phyloP scores from a whole-genome alignment of 2,888 invertebrate species.

The Aphrophora alni region DNA sequence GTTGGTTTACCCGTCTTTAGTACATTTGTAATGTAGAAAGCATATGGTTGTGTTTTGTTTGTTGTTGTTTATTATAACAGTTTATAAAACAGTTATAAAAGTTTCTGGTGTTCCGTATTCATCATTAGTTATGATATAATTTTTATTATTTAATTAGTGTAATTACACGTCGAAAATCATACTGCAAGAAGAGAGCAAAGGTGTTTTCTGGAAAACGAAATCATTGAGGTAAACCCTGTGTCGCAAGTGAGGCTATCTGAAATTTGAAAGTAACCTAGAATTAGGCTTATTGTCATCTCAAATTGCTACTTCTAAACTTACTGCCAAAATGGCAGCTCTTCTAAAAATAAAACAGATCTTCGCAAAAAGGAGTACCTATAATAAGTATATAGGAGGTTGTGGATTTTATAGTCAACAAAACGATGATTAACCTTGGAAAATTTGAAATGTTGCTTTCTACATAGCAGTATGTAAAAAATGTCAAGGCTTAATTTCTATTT shows the following conservation, averaged over 20 bases:
- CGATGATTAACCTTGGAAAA: slow-evolving; percentile 14
- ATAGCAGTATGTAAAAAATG: slow-evolving; percentile 25
- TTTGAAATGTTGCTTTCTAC: slow-evolving; percentile 3
- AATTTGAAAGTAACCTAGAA: neutral
- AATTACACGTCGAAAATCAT: no score
- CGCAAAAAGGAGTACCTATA: neutral
- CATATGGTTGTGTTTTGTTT: neutral
- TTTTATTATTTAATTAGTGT: no score
- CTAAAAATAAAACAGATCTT: neutral
- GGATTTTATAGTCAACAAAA: neutral
- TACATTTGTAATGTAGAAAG: neutral
- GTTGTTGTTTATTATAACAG: neutral
- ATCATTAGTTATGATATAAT: no score
- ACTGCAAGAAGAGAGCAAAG: slow-evolving; percentile 9
- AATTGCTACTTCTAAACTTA: neutral
- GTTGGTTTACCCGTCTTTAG: neutral
- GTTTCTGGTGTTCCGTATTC: neutral
- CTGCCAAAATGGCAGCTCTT: neutral
- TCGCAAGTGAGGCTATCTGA: neutral
- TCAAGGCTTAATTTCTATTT: neutral
- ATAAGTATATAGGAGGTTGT: slow-evolving; percentile 20
- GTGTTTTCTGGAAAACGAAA: neutral
- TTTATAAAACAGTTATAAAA: neutral
- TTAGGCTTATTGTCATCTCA: no score
- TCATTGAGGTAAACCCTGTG: slow-evolving; percentile 4